These are phyloP conservation scores for Nesogale talazaci DNA, from an alignment of 2,113 vertebrate genomes.

Conservation along the genomic window DNA sequence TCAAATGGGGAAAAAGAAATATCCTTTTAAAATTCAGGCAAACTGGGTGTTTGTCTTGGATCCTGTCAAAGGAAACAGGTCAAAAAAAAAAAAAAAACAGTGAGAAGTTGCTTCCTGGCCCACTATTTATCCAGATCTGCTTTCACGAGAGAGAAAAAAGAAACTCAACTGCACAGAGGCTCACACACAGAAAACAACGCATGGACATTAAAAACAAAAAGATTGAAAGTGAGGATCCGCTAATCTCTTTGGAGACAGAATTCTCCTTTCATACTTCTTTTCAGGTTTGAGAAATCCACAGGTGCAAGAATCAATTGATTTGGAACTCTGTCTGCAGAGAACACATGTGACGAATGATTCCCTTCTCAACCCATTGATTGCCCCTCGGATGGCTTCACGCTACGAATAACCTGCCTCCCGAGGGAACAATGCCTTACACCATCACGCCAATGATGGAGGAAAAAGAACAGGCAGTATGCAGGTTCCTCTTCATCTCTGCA, in stretches of 20 bases:
- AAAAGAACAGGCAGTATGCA: background rate
- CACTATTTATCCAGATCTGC: conserved; percentile 29
- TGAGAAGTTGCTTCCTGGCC: conserved; percentile 7
- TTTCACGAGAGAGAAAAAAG: conserved; percentile 29
- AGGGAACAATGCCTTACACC: conserved; percentile 2
- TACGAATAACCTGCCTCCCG: background rate
- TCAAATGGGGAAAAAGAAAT: no score
- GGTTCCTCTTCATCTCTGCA: background rate
- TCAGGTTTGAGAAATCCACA: background rate
- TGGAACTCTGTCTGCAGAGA: background rate
- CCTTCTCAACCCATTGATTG: background rate
- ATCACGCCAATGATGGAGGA: background rate
- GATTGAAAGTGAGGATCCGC: background rate
- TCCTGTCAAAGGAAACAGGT: no score
- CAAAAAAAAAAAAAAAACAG: no score
- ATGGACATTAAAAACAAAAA: background rate
- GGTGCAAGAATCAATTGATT: background rate
- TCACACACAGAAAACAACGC: conserved; percentile 8
- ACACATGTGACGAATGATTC: background rate
- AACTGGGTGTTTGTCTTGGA: no score
- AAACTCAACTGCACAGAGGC: conserved; percentile 30
- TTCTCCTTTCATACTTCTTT: background rate
- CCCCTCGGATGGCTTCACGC: no score
- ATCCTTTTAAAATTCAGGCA: no score
- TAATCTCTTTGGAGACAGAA: background rate